These are phyloP conservation scores for Teleopsis dalmanni DNA, from an alignment of 1,140 invertebrate species.

Conservation along the genomic window DNA sequence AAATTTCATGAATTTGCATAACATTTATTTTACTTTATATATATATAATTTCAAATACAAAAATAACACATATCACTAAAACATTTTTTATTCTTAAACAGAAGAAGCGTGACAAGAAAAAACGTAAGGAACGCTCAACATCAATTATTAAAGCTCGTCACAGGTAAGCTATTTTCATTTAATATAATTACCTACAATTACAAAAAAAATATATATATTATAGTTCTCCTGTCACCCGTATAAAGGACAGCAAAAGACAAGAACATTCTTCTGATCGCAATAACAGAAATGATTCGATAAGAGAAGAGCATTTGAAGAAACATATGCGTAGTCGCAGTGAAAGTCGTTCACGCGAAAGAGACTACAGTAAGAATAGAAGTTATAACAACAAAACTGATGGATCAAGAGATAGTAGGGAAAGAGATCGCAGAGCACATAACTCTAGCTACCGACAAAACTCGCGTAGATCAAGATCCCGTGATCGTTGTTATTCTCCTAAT, in stretches of 20 bases:
- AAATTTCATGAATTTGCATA: too few relatives aligned
- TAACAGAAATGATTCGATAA: too few relatives aligned
- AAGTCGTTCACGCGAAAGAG: neutral
- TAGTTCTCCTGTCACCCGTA: neutral
- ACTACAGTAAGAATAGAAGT: neutral
- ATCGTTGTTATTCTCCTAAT: neutral
- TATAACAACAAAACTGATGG: too few relatives aligned
- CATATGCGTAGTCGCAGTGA: neutral
- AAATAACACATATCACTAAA: neutral
- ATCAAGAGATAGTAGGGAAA: neutral
- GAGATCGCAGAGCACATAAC: neutral
- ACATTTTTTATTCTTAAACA: slow-evolving; percentile 10
- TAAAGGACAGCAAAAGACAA: slow-evolving; percentile 1
- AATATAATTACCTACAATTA: neutral
- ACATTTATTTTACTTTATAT: too few relatives aligned
- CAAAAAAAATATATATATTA: neutral
- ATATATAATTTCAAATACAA: neutral
- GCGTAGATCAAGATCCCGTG: neutral
- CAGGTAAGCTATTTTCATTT: slow-evolving; percentile 20
- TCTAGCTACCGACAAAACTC: neutral
- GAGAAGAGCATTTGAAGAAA: neutral
- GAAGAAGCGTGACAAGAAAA: slow-evolving; percentile 43
- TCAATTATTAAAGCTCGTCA: slow-evolving; percentile 33
- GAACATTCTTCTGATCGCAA: neutral
- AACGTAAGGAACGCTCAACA: slow-evolving; percentile 31